A percentile compares a stretch with the other conserved stretches of the same genome.
Conservation (phyloP, 2,113 vertebrate genomes). For the Montifringilla adamsi region DNA sequence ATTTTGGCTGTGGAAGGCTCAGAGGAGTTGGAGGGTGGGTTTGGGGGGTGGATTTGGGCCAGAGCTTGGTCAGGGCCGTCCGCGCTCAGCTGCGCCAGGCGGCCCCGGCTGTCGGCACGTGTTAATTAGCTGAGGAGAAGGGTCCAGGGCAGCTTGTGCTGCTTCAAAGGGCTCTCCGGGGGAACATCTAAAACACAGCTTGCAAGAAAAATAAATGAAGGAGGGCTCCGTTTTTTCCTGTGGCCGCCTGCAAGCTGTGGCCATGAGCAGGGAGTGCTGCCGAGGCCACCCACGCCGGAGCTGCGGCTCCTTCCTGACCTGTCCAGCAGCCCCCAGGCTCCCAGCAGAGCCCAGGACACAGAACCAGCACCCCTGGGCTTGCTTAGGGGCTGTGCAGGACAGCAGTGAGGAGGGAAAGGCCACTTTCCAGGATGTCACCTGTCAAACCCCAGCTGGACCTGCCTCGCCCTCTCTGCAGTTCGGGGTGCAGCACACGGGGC, state of each 20-base stretch:
- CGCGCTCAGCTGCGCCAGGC: rapidly evolving
- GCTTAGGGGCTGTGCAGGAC: neutral
- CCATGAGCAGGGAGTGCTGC: neutral
- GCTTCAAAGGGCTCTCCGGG: neutral
- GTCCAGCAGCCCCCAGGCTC: neutral
- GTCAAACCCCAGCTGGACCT: neutral
- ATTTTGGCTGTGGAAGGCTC: neutral
- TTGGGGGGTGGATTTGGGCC: neutral
- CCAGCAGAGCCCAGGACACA: neutral
- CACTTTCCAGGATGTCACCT: neutral
- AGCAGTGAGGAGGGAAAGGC: neutral
- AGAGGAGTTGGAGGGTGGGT: neutral
- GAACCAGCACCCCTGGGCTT: rapidly evolving
- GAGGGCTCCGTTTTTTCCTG: neutral
- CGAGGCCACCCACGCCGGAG: neutral
- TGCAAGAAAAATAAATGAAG: constrained; percentile 41
- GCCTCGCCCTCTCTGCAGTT: rapidly evolving
- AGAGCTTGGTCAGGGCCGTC: neutral
- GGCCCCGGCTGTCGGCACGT: neutral
- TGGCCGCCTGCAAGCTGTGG: neutral
- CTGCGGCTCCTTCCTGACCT: neutral
- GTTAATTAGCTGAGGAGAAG: neutral
- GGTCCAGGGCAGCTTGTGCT: neutral
- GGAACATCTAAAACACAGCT: neutral
- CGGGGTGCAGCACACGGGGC: rapidly evolving